Percentiles rank a stretch among this genome's conserved stretches.
phyloP scores from a whole-genome alignment of 1,140 invertebrate genomes.

The Ectropis grisescens region DNA sequence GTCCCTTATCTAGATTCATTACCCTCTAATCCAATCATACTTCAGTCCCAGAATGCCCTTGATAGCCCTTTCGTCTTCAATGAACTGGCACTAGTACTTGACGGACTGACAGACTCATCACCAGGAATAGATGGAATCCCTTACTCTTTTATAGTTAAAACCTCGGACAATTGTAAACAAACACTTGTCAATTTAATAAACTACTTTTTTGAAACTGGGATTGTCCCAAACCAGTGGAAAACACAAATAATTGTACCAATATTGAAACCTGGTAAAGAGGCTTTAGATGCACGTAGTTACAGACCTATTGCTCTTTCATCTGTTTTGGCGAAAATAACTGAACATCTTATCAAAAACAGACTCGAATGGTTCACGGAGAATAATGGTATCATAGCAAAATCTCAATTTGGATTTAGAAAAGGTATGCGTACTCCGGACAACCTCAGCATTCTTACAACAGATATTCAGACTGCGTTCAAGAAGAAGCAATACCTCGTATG shows the following conservation, averaged over 20 bases:
- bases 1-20: slow-evolving; percentile 6
- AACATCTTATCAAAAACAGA: slow-evolving; percentile 18
- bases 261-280: slow-evolving; percentile 18
- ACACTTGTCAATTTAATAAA: slow-evolving; percentile 12
- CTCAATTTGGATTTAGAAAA: slow-evolving; percentile 20
- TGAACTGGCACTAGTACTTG: slow-evolving; percentile 5
- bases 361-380: slow-evolving; percentile 16
- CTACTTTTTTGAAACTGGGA: slow-evolving; percentile 1
- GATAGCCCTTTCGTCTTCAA: slow-evolving; percentile 3
- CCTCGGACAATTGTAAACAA: neutral
- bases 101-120: slow-evolving; percentile 6
- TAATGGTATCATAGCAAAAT: slow-evolving; percentile 9
- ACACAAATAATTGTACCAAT: slow-evolving; percentile 21
- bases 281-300: slow-evolving; percentile 8
- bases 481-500: slow-evolving; percentile 6
- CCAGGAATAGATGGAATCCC: slow-evolving; percentile 12
- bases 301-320: slow-evolving; percentile 20
- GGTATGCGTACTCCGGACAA: slow-evolving; percentile 19
- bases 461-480: slow-evolving; percentile 11
- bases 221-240: slow-evolving; percentile 15
- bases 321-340: slow-evolving; percentile 13
- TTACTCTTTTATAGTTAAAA: slow-evolving; percentile 6
- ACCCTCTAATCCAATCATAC: neutral
- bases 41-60: neutral
- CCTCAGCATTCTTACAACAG: slow-evolving; percentile 11